Evolutionary conservation across 2,113 vertebrate species (phyloP).

Genomic region (Sinocyclocheilus rhinocerous): DNA sequence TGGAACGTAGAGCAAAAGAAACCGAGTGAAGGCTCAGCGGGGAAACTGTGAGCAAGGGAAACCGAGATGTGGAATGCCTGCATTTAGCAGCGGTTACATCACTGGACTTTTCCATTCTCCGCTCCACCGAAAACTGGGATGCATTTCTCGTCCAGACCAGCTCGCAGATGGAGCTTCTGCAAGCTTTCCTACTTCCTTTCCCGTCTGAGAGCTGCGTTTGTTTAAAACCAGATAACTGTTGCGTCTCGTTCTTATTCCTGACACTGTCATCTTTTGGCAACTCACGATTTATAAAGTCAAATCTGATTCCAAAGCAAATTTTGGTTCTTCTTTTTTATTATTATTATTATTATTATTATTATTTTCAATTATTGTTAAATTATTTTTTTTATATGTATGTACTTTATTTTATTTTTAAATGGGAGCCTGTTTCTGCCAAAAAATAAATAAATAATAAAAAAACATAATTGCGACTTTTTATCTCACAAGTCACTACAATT

Average conservation of each 20-base stretch:
- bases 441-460: too few species aligned
- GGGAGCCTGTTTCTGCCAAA: too few species aligned
- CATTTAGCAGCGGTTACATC: slow-evolving; percentile 69
- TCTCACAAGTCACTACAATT: too few species aligned
- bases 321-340: neutral
- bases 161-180: neutral
- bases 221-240: neutral
- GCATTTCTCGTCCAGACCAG: slow-evolving; percentile 34
- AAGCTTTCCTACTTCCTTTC: slow-evolving; percentile 9
- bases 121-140: slow-evolving; percentile 61
- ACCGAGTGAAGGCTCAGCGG: slow-evolving; percentile 57
- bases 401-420: too few species aligned
- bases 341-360: neutral
- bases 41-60: slow-evolving; percentile 60
- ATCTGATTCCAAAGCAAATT: neutral
- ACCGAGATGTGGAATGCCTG: slow-evolving; percentile 64
- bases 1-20: slow-evolving; percentile 52
- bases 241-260: neutral
- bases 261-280: neutral
- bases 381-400: too few species aligned
- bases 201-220: neutral
- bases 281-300: neutral
- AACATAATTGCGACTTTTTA: too few species aligned
- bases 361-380: too few species aligned
- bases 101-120: slow-evolving; percentile 71